A percentile compares a stretch with the other conserved stretches of the same genome.
phyloP scores from a whole-genome alignment of 2,888 invertebrate species.

The Acholoe squamosa region DNA sequence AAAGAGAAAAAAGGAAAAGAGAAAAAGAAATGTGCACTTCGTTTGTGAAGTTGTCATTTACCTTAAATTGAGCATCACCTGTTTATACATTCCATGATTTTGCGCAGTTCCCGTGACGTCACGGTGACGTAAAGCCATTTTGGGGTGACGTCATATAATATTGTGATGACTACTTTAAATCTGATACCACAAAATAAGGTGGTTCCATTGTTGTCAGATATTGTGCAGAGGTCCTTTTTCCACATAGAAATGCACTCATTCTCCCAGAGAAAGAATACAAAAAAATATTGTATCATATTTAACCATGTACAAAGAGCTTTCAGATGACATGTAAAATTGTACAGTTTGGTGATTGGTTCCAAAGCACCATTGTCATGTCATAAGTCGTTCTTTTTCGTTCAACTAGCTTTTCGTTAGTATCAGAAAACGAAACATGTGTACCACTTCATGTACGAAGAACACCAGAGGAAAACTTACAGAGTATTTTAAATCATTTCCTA shows the following conservation, averaged over 20 bases:
- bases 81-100: conserved; percentile 55
- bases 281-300: background rate
- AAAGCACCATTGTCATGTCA: background rate
- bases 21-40: conserved; percentile 26
- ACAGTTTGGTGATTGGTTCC: background rate
- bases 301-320: conserved; percentile 36
- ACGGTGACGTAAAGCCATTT: conserved; percentile 31
- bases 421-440: too few relatives aligned
- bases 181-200: background rate
- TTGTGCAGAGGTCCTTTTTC: background rate
- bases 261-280: background rate
- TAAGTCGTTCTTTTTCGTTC: background rate
- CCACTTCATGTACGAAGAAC: too few relatives aligned
- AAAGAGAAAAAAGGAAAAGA: too few relatives aligned
- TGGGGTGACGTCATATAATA: background rate
- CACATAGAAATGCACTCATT: background rate
- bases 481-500: too few relatives aligned
- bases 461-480: too few relatives aligned
- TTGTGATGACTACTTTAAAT: conserved; percentile 49
- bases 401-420: background rate
- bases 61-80: background rate
- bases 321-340: background rate
- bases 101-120: conserved; percentile 42
- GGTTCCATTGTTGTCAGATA: conserved; percentile 12
- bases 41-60: conserved; percentile 30